Base-by-base conservation (phyloP, 2,888 invertebrate species). In the Drosophila greeni region DNA sequence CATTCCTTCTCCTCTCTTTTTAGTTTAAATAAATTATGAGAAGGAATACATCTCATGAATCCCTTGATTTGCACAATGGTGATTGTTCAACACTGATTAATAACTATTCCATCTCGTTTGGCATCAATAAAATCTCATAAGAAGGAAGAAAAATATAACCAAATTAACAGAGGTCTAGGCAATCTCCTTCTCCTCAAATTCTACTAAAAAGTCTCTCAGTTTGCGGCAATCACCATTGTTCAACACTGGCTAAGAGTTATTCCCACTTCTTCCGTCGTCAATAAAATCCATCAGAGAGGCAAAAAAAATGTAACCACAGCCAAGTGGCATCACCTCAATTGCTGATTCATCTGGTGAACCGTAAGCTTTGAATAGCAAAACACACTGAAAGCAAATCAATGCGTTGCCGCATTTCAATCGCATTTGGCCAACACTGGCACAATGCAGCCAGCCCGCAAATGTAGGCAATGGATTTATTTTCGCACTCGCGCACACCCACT, bases 381-480 rank as follows among this genome's bases (percentile, higher is more conserved):
- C 49, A 39, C 49, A 36, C 14, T 34, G 42, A 45, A 45, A 42
- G 64, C 47, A 54, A 57, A 59, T 62, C 56, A 29, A 66, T 67
- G 62, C 40, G 53, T 45, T 57, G 69, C 23, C 61, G 59, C 62
- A 66, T 65, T 66, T 70, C 73, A 67, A 70, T 68, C 72, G 75
- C 62, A 9, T 52, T 66, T 49, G 31, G 18, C 49, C 57, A 68
- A 45, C 65, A 48, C 53, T 62, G 40, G 40, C 67, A 59, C 66
- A 67, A 55, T 69, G 62, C 54, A 53, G 36, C 53, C 33, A 18
- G 33, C 60, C 65, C 82, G 24, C 60, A 70, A 55, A 72, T 64
- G 78, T 82, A 79, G 78, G 80, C 79, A 82, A 73, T 60, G 60
- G 39, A 65, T 72, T 78, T 70, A 59, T 57, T 55, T 20, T 23